A percentile compares a stretch with the other conserved stretches of the same genome.
Conservation (phyloP, 2,113 vertebrate genomes). For the Callaeas wilsoni region DNA sequence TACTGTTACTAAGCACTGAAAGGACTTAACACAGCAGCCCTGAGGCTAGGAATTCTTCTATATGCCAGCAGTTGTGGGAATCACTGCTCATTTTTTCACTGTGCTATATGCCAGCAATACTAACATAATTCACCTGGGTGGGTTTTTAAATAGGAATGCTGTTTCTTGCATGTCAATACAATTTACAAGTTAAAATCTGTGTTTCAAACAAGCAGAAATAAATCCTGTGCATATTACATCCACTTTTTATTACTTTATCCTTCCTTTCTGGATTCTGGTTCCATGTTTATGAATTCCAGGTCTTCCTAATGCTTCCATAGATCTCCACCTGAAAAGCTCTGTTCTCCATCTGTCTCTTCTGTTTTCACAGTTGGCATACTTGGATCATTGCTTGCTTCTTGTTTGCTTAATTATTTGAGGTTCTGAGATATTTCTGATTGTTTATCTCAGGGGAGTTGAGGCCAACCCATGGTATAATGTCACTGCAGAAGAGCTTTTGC, state of each 20-base stretch:
- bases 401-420: slow-evolving; percentile 3
- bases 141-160: neutral
- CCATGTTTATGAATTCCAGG: neutral
- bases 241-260: neutral
- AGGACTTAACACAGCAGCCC: neutral
- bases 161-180: neutral
- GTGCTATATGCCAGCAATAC: neutral
- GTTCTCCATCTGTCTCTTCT: neutral
- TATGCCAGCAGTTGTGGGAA: neutral
- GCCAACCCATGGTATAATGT: neutral
- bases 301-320: neutral
- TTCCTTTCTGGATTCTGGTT: neutral
- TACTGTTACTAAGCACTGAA: neutral
- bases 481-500: neutral
- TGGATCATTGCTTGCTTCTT: neutral
- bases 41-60: neutral
- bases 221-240: neutral
- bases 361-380: neutral
- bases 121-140: neutral
- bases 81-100: neutral
- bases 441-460: neutral
- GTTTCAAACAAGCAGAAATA: neutral
- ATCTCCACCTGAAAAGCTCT: neutral
- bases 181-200: neutral
- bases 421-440: neutral